A percentile compares a stretch with the other conserved stretches of the same genome.
These are phyloP conservation scores for Mayetiola destructor DNA, from an alignment of 2,888 invertebrate species.

Conservation along the genomic window DNA sequence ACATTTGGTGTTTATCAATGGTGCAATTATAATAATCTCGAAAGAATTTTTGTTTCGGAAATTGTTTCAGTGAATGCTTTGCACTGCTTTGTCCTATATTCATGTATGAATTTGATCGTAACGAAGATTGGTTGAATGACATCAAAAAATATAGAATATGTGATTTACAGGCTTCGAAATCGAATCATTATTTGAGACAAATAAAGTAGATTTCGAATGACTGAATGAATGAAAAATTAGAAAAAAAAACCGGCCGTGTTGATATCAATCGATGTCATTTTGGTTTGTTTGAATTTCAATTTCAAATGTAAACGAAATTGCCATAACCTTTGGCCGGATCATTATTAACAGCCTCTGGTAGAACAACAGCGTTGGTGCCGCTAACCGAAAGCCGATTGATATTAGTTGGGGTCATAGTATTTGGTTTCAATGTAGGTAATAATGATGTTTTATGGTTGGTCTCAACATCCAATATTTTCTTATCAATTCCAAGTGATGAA, in stretches of 20 bases:
- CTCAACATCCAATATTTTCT: constrained; percentile 33
- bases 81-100: too few relatives aligned
- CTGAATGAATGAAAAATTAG: background rate
- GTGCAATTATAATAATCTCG: too few relatives aligned
- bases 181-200: too few relatives aligned
- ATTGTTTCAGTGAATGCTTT: too few relatives aligned
- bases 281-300: background rate
- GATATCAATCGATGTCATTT: background rate
- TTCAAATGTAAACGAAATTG: constrained; percentile 33
- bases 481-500: constrained; percentile 34
- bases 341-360: constrained; percentile 31
- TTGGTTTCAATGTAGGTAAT: background rate
- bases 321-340: constrained; percentile 33
- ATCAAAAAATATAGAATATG: too few relatives aligned
- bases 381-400: background rate
- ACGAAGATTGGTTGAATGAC: too few relatives aligned
- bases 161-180: too few relatives aligned
- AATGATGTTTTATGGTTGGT: constrained; percentile 20
- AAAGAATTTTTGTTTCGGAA: too few relatives aligned
- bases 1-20: too few relatives aligned
- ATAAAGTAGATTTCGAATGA: background rate
- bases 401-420: background rate
- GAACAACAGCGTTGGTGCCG: constrained; percentile 12
- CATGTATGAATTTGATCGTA: too few relatives aligned
- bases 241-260: background rate